These are phyloP conservation scores for Trachemys scripta DNA, from an alignment of 2,113 vertebrate genomes.

Conservation along the genomic window DNA sequence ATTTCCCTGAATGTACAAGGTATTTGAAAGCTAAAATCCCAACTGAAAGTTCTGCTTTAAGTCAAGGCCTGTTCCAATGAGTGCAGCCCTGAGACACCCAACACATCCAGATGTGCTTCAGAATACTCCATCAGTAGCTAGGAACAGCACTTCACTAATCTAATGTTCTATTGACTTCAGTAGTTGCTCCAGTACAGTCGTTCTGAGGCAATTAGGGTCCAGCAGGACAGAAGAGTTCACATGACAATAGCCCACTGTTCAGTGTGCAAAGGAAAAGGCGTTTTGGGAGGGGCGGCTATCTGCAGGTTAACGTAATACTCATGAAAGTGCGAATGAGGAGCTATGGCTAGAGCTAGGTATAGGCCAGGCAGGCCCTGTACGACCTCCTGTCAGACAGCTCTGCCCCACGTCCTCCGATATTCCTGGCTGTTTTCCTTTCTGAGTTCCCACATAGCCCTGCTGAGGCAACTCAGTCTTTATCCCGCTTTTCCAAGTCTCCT, in stretches of 20 bases:
- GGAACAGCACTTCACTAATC: neutral
- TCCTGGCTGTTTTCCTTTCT: neutral
- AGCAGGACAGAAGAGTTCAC: neutral
- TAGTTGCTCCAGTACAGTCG: neutral
- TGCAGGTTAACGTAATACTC: neutral
- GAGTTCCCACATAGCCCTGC: neutral
- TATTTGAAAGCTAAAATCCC: neutral
- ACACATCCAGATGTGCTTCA: neutral
- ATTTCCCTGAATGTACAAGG: accelerated
- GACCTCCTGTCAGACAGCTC: neutral
- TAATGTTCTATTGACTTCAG: conserved; percentile 30
- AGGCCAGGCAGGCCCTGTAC: neutral
- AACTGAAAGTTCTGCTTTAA: neutral
- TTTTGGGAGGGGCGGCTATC: neutral
- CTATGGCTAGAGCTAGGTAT: neutral
- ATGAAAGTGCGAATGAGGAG: neutral
- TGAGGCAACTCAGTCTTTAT: neutral
- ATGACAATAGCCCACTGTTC: accelerated
- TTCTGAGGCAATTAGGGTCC: neutral
- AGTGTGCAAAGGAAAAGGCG: neutral
- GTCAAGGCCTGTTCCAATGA: neutral
- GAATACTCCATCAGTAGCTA: neutral
- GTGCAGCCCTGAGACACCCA: neutral
- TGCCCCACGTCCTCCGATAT: neutral
- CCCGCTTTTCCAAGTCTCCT: neutral